phyloP scores from a whole-genome alignment of 1,140 invertebrate genomes.

The Drosophila equinoxialis region DNA sequence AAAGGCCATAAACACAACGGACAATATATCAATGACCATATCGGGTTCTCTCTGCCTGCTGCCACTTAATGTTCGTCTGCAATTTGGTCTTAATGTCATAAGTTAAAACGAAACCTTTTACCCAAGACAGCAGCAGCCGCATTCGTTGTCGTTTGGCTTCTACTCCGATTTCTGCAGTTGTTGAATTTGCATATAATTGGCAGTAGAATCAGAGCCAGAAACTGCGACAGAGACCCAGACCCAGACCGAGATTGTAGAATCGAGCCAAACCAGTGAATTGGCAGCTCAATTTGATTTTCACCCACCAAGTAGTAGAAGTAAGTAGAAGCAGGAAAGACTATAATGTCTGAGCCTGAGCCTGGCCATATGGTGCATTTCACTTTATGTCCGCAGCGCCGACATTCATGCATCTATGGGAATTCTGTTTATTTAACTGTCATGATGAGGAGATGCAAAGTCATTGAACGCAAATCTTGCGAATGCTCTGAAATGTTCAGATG shows the following conservation, averaged over 20 bases:
- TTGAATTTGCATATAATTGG: constrained; percentile 64
- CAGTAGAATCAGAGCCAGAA: constrained; percentile 14
- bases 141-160: constrained; percentile 30
- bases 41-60: constrained; percentile 47
- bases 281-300: constrained; percentile 38
- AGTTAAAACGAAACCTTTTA: constrained; percentile 73
- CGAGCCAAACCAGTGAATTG: constrained; percentile 13
- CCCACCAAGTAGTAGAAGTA: no score
- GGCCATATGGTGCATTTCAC: constrained; percentile 63
- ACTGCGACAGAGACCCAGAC: neutral
- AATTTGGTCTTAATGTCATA: constrained; percentile 76
- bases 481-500: constrained; percentile 21
- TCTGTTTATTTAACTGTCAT: constrained; percentile 76
- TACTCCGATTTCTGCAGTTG: constrained; percentile 49
- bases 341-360: constrained; percentile 15
- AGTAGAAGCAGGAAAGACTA: neutral
- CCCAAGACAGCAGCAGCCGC: constrained; percentile 21
- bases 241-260: constrained; percentile 7
- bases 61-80: constrained; percentile 62
- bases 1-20: constrained; percentile 48
- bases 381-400: constrained; percentile 14
- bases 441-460: constrained; percentile 44
- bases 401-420: constrained; percentile 31
- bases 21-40: constrained; percentile 71
- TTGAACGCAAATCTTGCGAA: constrained; percentile 59